Conservation (phyloP, 2,797 vertebrate species). For the Micromesistius poutassou region DNA sequence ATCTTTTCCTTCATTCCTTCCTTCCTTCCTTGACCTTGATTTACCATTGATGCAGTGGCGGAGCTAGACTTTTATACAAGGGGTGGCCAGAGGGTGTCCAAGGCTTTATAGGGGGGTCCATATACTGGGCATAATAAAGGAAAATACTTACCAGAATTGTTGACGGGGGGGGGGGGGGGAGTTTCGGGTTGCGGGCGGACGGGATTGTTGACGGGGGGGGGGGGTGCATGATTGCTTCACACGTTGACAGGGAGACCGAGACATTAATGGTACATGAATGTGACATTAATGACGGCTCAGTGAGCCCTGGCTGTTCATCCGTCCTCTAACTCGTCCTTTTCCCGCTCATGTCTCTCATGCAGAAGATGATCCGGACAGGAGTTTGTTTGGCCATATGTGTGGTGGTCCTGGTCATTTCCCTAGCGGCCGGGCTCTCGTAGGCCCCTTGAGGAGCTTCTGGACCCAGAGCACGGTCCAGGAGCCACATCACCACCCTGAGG, state of each 20-base stretch:
- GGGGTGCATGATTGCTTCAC: too few relatives aligned
- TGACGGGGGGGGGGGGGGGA: too few relatives aligned
- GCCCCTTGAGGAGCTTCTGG: not conserved
- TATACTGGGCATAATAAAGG: too few relatives aligned
- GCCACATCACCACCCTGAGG: not conserved
- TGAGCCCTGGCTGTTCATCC: constrained; percentile 5
- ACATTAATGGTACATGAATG: too few relatives aligned
- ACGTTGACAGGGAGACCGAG: too few relatives aligned
- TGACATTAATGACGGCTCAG: not conserved
- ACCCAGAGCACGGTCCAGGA: not conserved
- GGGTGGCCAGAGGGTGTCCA: too few relatives aligned
- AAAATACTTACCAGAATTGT: too few relatives aligned
- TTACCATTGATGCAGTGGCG: not conserved
- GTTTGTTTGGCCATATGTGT: constrained; percentile 67
- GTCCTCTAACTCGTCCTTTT: constrained; percentile 33
- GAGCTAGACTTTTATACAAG: too few relatives aligned
- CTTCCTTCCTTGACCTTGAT: constrained; percentile 6
- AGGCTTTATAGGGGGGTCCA: too few relatives aligned
- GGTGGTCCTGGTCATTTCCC: constrained; percentile 67
- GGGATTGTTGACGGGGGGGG: too few relatives aligned
- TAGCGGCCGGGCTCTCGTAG: constrained; percentile 70
- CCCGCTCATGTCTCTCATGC: constrained; percentile 34
- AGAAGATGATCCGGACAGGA: constrained; percentile 75
- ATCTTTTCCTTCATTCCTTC: not conserved
- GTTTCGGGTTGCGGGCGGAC: too few relatives aligned